Percentiles rank a stretch among this genome's conserved stretches.
These are phyloP conservation scores for Herpetotheres cachinnans DNA, from an alignment of 2,113 vertebrate species.

Conservation along the genomic window DNA sequence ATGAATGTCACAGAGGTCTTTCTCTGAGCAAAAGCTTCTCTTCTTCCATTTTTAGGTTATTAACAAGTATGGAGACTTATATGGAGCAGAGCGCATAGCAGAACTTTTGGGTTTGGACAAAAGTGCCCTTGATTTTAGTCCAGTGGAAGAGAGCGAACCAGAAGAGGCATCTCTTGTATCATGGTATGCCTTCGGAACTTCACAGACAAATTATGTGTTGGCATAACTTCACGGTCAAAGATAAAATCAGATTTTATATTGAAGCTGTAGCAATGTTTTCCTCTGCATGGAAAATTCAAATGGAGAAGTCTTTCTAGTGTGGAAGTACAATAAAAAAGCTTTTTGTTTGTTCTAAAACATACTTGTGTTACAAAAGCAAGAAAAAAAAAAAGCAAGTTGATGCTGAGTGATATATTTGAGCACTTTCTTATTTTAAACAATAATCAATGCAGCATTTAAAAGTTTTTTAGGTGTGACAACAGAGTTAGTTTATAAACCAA, in stretches of 20 bases:
- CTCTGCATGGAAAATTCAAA: neutral
- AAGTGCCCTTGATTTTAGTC: slow-evolving; percentile 95
- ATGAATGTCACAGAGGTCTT: neutral
- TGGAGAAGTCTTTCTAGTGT: neutral
- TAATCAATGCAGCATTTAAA: neutral
- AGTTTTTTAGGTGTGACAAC: neutral
- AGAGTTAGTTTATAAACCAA: neutral
- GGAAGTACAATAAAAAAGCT: neutral
- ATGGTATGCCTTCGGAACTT: slow-evolving; percentile 76
- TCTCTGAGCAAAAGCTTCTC: neutral
- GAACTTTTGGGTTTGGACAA: slow-evolving; percentile 96
- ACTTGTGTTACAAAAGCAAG: neutral
- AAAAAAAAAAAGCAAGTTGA: neutral
- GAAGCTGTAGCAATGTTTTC: neutral
- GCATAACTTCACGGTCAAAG: neutral
- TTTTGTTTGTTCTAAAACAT: neutral
- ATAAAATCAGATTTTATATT: neutral
- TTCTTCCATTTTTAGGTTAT: slow-evolving; percentile 83
- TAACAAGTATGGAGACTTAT: slow-evolving; percentile 96
- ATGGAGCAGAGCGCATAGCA: slow-evolving; percentile 93
- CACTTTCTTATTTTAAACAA: neutral
- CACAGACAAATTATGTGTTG: neutral
- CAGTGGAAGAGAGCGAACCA: slow-evolving; percentile 84
- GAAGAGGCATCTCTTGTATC: slow-evolving; percentile 91
- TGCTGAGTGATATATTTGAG: neutral